Conservation (phyloP, 2,797 vertebrate genomes). For the Neosilurus hyrtlii region DNA sequence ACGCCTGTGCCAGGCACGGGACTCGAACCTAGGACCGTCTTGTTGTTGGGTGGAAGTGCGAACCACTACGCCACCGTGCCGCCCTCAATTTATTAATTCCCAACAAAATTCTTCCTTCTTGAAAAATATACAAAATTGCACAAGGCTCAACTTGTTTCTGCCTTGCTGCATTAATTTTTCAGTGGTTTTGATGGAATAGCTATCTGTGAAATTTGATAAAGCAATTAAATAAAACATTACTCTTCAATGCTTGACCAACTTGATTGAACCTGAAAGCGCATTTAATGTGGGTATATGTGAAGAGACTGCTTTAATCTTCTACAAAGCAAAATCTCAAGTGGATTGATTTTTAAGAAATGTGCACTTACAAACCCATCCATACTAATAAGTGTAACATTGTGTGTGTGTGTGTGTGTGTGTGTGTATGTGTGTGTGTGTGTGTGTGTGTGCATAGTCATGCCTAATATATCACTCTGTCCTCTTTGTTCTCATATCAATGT, state of each 20-base stretch:
- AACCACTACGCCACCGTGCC: too few relatives aligned
- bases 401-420: neutral
- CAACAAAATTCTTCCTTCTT: neutral
- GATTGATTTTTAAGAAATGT: conserved; percentile 11
- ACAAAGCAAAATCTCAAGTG: conserved; percentile 15
- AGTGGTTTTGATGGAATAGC: neutral
- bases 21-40: too few relatives aligned
- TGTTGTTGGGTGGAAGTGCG: too few relatives aligned
- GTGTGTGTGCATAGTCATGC: neutral
- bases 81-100: neutral
- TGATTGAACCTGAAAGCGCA: conserved; percentile 12
- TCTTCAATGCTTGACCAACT: neutral
- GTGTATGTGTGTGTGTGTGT: neutral
- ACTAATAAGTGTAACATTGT: neutral
- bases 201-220: conserved; percentile 6
- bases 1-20: too few relatives aligned
- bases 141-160: neutral
- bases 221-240: conserved; percentile 10
- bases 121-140: neutral
- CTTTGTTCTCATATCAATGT: neutral
- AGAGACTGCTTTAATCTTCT: conserved; percentile 1
- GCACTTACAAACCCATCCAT: neutral
- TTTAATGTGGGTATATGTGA: neutral
- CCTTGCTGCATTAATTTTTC: neutral
- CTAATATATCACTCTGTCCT: neutral